These are phyloP conservation scores for Laspeyria flexula DNA, from an alignment of 2,888 invertebrate genomes.

Conservation along the genomic window DNA sequence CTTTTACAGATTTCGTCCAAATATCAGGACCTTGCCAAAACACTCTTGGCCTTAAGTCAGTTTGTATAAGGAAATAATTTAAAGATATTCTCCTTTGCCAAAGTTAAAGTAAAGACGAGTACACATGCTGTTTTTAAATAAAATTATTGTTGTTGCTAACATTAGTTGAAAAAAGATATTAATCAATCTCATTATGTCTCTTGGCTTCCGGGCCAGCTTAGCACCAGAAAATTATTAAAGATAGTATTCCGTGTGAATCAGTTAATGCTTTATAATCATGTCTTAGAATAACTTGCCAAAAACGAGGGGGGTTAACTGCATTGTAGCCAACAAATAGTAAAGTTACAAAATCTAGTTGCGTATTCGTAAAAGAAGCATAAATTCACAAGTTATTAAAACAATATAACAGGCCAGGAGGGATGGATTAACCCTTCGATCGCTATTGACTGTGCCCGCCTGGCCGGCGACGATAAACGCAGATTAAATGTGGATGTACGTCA, in stretches of 20 bases:
- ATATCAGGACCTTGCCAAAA: constrained; percentile 34
- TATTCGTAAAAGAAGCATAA: constrained; percentile 32
- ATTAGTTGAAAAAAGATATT: no score
- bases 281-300: no score
- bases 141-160: no score
- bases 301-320: no score
- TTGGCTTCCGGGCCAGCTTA: no score
- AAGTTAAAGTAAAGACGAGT: constrained; percentile 19
- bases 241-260: no score
- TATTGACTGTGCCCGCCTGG: constrained; percentile 68
- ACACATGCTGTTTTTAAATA: no score
- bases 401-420: constrained; percentile 55
- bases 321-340: not conserved
- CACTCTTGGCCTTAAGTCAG: constrained; percentile 25
- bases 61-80: constrained; percentile 29
- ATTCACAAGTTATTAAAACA: constrained; percentile 53
- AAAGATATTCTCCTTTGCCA: constrained; percentile 30
- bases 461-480: constrained; percentile 77
- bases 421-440: constrained; percentile 75
- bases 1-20: constrained; percentile 23
- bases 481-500: constrained; percentile 72
- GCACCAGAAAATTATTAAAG: no score
- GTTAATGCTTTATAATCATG: no score
- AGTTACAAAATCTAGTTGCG: not conserved
- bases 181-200: no score